A percentile compares a stretch with the other conserved stretches of the same genome.
These are phyloP conservation scores for Acanthurus leucopareius DNA, from an alignment of 2,797 vertebrate genomes.

Conservation along the genomic window DNA sequence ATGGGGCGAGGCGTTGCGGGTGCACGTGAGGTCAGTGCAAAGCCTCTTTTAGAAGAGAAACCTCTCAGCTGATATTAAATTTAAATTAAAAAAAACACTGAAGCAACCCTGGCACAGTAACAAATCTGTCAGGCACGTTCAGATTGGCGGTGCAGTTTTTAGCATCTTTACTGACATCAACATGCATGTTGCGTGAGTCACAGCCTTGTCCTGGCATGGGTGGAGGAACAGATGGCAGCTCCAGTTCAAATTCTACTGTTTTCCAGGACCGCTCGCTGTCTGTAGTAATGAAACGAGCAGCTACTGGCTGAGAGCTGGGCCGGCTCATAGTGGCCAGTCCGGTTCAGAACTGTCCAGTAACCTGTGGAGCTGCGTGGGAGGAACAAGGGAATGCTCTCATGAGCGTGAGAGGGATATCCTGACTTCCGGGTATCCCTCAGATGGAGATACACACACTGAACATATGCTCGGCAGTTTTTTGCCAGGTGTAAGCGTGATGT, in stretches of 20 bases:
- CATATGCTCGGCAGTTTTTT: constrained; percentile 50
- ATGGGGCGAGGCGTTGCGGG: neutral
- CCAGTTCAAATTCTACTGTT: neutral
- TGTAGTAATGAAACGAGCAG: constrained; percentile 34
- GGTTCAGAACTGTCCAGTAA: constrained; percentile 14
- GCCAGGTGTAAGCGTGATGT: constrained; percentile 41
- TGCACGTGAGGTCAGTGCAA: constrained; percentile 24
- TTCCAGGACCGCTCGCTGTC: constrained; percentile 43
- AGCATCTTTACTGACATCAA: constrained; percentile 32
- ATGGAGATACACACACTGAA: constrained; percentile 5
- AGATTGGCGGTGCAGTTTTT: constrained; percentile 15
- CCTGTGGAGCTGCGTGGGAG: constrained; percentile 55
- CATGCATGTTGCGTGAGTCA: constrained; percentile 42
- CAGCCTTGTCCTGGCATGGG: neutral
- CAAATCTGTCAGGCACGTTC: constrained; percentile 2
- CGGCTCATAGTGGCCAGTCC: neutral
- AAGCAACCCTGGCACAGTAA: neutral
- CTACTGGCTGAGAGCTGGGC: neutral
- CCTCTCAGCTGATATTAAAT: constrained; percentile 38
- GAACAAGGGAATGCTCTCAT: constrained; percentile 32
- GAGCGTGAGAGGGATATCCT: constrained; percentile 58
- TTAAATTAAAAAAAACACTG: neutral
- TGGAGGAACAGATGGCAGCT: constrained; percentile 62
- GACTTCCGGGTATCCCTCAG: constrained; percentile 55
- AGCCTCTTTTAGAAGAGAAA: constrained; percentile 38